These are phyloP conservation scores for Colinus virginianus DNA, from an alignment of 2,113 vertebrate genomes.

Conservation along the genomic window DNA sequence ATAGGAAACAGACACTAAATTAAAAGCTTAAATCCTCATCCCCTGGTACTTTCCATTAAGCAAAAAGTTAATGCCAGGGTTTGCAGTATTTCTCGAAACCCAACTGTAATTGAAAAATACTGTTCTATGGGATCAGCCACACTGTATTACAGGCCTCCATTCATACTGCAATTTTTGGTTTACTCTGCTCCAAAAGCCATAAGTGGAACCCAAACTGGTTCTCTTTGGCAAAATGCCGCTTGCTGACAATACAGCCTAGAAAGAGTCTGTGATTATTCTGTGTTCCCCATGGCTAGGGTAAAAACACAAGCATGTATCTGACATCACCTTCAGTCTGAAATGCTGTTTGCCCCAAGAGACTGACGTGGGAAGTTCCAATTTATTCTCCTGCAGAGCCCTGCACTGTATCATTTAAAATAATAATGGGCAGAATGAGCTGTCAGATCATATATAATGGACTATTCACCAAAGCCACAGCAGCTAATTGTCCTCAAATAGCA, in stretches of 20 bases:
- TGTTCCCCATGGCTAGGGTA: not conserved
- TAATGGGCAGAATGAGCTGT: not conserved
- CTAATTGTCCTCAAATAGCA: not conserved
- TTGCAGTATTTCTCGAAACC: constrained; percentile 19
- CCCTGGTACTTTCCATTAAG: constrained; percentile 4
- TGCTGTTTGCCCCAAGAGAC: not conserved
- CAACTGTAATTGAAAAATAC: constrained; percentile 29
- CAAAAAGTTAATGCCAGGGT: constrained; percentile 26
- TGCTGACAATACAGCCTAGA: not conserved
- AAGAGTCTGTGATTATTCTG: not conserved
- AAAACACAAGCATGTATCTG: not conserved
- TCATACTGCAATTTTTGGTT: constrained; percentile 6
- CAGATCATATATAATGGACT: not conserved
- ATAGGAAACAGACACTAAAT: not conserved
- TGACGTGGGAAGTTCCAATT: constrained; percentile 17
- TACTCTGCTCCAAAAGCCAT: not conserved
- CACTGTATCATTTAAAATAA: not conserved
- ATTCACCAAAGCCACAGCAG: not conserved
- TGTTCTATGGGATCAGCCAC: not conserved
- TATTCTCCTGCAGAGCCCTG: constrained; percentile 20
- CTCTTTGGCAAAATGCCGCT: not conserved
- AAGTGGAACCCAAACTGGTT: constrained; percentile 23
- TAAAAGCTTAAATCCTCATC: not conserved
- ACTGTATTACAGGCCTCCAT: not conserved
- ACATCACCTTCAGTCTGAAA: constrained; percentile 34